Evolutionary conservation across 2,113 vertebrate species (phyloP), one percentile per base, ranked within the genome.

Genomic region (Microtus richardsoni): DNA sequence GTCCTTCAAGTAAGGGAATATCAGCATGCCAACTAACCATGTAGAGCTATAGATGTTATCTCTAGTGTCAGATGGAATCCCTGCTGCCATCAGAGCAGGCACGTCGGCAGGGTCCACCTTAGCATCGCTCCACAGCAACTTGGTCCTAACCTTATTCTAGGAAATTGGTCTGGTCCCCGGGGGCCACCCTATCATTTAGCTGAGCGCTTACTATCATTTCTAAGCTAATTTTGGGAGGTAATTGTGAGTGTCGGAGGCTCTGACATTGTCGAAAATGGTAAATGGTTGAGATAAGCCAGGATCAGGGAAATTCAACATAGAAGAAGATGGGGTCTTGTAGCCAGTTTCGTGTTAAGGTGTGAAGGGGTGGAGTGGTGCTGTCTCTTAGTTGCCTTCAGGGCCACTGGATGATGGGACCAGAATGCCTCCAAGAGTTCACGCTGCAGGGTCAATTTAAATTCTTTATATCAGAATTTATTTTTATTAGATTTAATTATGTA

Each of bases 221-320:
- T 93, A 70, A 96, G 96, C 96, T 97, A 97, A 98, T 97, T 98
- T 98, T 98, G 96, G 85, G 92, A 97, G 85, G 93, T 96, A 97
- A 97, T 96, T 96, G 96, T 96, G 75, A 93, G 60, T 94, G 95
- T 93, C 91, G 90, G 68, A 82, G 95, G 60, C 77, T 92, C 92
- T 95, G 92, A 93, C 93, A 73, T 39, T 95, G 97, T 64, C 86
- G 82, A 97, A 92, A 95, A 95, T 12, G 62, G 62, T 89, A 84
- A 90, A 94, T 75, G 44, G 58, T 96, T 79, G 84, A 93, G 91
- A 78, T 91, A 85, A 78, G 78, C 85, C 91, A 73, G 85, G 41
- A 82, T 94, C 85, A 52, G 82, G 83, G 88, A 85, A 92, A 44
- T 83, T 54, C 62, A 82, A 92, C 89, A 58, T 62, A 19, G 52